A percentile compares a stretch with the other conserved stretches of the same genome.
Evolutionary conservation across 2,113 vertebrate genomes (phyloP).

Genomic region (Sturnira hondurensis): DNA sequence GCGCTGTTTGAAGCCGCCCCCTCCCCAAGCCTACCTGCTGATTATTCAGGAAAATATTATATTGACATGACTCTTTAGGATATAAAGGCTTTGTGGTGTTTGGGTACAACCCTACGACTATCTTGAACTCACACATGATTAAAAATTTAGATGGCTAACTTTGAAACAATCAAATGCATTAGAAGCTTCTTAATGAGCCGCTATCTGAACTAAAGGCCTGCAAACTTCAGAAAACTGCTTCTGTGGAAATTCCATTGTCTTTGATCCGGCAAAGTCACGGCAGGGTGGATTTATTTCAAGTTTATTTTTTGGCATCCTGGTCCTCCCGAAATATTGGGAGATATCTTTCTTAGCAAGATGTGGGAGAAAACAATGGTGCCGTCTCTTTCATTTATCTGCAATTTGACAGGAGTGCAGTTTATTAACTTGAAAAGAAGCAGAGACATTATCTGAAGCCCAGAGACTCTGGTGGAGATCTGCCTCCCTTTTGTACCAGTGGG

Average conservation of each 20-base stretch:
- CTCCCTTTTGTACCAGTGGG: slow-evolving; percentile 90
- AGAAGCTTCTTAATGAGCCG: slow-evolving; percentile 92
- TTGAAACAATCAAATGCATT: slow-evolving; percentile 91
- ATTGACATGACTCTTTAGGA: slow-evolving; percentile 82
- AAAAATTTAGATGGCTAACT: slow-evolving; percentile 94
- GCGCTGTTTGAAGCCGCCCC: slow-evolving; percentile 53
- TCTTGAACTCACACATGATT: slow-evolving; percentile 87
- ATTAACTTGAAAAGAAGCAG: slow-evolving; percentile 86
- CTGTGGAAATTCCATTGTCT: slow-evolving; percentile 84
- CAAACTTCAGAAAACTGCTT: slow-evolving; percentile 88
- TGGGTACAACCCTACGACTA: slow-evolving; percentile 83
- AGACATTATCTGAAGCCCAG: slow-evolving; percentile 85
- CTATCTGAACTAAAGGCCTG: slow-evolving; percentile 88
- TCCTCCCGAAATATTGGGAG: slow-evolving; percentile 86
- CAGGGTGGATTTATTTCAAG: slow-evolving; percentile 89
- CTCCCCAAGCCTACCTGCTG: slow-evolving; percentile 75
- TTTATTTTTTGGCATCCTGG: slow-evolving; percentile 83
- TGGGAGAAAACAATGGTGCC: slow-evolving; percentile 83
- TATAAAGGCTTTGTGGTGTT: slow-evolving; percentile 76
- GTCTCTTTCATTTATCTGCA: slow-evolving; percentile 86
- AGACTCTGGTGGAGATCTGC: slow-evolving; percentile 86
- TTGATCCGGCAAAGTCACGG: slow-evolving; percentile 91
- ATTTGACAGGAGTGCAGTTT: slow-evolving; percentile 86
- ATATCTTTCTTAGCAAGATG: slow-evolving; percentile 85
- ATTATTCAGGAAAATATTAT: slow-evolving; percentile 78